A percentile compares a stretch with the other conserved stretches of the same genome.
Evolutionary conservation across 2,113 vertebrate species (phyloP).

Genomic region (Actinemys pallida): DNA sequence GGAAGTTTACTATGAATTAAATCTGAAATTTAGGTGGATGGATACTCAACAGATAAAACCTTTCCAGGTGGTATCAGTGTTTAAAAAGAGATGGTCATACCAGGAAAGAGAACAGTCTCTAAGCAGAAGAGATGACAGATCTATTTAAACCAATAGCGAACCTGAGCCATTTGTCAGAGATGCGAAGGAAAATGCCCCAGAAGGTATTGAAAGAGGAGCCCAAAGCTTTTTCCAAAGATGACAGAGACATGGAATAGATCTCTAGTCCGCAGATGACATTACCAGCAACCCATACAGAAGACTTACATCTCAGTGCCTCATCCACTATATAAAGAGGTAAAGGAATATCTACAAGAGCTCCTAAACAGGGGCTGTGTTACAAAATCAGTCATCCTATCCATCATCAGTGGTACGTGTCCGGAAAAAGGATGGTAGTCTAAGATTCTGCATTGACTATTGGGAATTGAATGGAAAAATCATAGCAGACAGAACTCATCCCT

Average conservation of each 20-base stretch:
- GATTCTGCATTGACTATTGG: neutral
- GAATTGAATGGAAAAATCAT: neutral
- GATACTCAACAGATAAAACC: neutral
- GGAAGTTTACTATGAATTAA: neutral
- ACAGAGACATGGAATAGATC: neutral
- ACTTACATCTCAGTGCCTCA: neutral
- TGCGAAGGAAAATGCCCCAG: neutral
- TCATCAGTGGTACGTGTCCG: neutral
- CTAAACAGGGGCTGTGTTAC: neutral
- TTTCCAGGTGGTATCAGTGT: neutral
- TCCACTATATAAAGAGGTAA: neutral
- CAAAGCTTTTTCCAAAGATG: neutral
- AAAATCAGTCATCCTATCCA: neutral
- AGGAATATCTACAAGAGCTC: neutral
- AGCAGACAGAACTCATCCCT: neutral
- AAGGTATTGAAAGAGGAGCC: neutral
- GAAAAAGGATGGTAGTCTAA: neutral
- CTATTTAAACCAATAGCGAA: neutral
- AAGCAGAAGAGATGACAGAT: neutral
- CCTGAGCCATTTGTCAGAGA: neutral
- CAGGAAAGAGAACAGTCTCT: neutral
- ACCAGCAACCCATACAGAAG: neutral
- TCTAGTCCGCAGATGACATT: neutral
- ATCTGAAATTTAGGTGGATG: neutral
- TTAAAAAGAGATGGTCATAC: neutral